phyloP scores from a whole-genome alignment of 92 coral and sea anemone species.

The Umimayanthus chanpuru region DNA sequence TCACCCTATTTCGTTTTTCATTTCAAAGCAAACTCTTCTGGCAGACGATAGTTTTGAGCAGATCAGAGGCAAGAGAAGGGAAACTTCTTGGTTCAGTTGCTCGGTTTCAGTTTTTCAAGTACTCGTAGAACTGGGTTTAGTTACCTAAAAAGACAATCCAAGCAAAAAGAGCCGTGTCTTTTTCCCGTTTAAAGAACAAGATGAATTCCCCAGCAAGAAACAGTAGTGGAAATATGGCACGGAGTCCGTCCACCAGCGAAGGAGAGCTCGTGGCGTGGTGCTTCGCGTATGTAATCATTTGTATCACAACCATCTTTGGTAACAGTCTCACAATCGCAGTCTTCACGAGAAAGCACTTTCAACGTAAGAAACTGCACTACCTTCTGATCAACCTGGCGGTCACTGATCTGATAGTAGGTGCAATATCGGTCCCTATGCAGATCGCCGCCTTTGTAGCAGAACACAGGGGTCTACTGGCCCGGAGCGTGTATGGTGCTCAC shows the following conservation, averaged over 20 bases:
- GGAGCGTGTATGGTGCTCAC: background rate
- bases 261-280: background rate
- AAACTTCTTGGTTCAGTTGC: background rate
- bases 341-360: constrained; percentile 1
- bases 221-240: background rate
- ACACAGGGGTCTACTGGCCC: too few relatives aligned
- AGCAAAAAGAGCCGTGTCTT: background rate
- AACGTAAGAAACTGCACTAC: constrained; percentile 11
- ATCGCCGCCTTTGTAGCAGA: background rate
- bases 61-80: background rate
- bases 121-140: too few relatives aligned
- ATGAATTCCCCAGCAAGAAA: background rate
- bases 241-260: background rate
- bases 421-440: constrained; percentile 14
- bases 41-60: background rate
- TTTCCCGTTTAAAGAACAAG: background rate
- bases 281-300: background rate
- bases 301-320: background rate
- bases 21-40: background rate
- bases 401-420: constrained; percentile 19
- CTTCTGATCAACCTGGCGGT: constrained; percentile 28
- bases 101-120: background rate
- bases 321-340: constrained; percentile 26
- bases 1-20: background rate
- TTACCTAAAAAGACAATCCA: too few relatives aligned